Percentiles rank a stretch among this genome's conserved stretches.
Evolutionary conservation across 2,888 invertebrate genomes (phyloP).

Genomic region (Cylindroiulus punctatus): DNA sequence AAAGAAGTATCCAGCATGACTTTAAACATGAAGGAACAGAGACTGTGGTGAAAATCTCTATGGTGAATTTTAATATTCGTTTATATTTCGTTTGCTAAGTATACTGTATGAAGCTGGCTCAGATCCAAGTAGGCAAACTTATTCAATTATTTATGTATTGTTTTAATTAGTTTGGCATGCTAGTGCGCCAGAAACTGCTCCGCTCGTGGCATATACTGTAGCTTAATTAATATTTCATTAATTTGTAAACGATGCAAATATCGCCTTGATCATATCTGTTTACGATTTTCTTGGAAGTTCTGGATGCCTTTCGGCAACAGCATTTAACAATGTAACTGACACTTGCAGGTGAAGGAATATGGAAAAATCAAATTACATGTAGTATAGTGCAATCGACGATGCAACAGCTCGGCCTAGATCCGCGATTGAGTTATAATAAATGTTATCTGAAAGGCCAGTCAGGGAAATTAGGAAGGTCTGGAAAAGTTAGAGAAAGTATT

Average conservation of each 20-base stretch:
- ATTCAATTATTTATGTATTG: slow-evolving; percentile 6
- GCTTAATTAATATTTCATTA: slow-evolving; percentile 12
- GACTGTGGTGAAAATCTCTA: neutral
- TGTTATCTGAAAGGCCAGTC: too few species aligned
- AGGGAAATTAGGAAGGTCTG: too few species aligned
- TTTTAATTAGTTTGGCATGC: slow-evolving; percentile 9
- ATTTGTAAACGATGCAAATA: neutral
- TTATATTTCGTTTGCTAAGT: slow-evolving; percentile 1
- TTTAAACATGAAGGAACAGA: neutral
- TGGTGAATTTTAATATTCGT: neutral
- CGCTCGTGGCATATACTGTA: neutral
- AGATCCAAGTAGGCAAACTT: slow-evolving; percentile 16
- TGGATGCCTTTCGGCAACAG: neutral
- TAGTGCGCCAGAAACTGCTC: neutral
- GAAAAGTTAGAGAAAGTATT: too few species aligned
- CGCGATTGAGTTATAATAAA: too few species aligned
- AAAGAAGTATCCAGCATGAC: too few species aligned
- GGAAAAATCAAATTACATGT: too few species aligned
- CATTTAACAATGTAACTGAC: neutral
- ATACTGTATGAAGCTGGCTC: neutral
- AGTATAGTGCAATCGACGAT: too few species aligned
- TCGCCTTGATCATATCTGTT: neutral
- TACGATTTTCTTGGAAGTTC: neutral
- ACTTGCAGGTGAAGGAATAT: neutral
- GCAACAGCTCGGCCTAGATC: too few species aligned